Base-by-base conservation (phyloP, 2,888 invertebrate species). In the Metallyticus violacea region DNA sequence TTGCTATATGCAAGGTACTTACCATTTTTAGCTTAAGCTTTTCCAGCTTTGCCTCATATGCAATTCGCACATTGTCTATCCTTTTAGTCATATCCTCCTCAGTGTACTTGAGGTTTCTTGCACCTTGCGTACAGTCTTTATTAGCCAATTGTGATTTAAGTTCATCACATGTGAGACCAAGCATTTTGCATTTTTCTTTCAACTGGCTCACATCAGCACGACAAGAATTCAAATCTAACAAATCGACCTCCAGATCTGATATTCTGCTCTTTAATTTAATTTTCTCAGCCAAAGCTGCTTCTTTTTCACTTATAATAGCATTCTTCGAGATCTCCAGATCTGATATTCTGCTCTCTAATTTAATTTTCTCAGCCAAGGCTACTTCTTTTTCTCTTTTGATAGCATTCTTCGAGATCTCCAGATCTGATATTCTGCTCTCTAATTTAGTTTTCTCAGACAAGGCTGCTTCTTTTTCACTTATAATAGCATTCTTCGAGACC, bases 21-120 rank as follows among this genome's bases (percentile, higher is more conserved):
- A 96, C 96, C 96, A 97, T 96, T 94, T 96, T 96, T 85, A 94
- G 93, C 91, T 97, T 97, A 94, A 97, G 95, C 91, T 95, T 94
- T 90, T 95, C 95, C 90, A 97, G 92, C 92, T 96, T 97, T 89
- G 93, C 93, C 90, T 96, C 96, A 90, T 96, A 95, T 90, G 96
- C 96, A 26, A 92, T 92, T 86, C 94, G 93, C 5, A 95, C 92
- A 86, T 15, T 15, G 40, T 1, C 22, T 62, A 62, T 62, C 15
- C 40, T 62, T 4, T 62, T 9, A 62, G 15, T 4, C 15, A 62
- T 15, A 62, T 62, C 40, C 22, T 62, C 40, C 40, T 62, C 40
- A 15, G 40, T 62, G 40, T 62, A 62, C 7, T 62, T 62, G 15
- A 6, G 40, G 22, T 62, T 62, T 6, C 2, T 62, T 62, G 15